phyloP scores from a whole-genome alignment of 2,888 invertebrate genomes.

The Chromoteleia sp. region DNA sequence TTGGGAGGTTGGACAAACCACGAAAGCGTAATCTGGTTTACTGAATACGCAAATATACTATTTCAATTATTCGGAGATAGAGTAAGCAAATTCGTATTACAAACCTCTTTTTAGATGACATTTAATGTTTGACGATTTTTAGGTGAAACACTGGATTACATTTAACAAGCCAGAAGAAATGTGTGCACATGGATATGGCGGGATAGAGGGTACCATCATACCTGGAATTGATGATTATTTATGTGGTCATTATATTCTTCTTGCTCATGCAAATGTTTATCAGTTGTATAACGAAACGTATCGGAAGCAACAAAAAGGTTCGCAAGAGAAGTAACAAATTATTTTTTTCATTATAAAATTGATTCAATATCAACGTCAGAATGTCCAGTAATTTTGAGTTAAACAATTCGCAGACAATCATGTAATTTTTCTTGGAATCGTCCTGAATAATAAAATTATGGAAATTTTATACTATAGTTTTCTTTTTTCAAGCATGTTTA shows the following conservation, averaged over 20 bases:
- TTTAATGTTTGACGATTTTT: not conserved
- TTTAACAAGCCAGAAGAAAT: conserved; percentile 90
- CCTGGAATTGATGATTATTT: conserved; percentile 87
- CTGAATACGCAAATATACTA: conserved; percentile 86
- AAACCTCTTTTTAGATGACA: not conserved
- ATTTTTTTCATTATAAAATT: not conserved
- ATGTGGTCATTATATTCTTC: conserved; percentile 87
- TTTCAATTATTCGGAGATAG: conserved; percentile 84
- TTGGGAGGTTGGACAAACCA: conserved; percentile 90
- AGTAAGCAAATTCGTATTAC: conserved; percentile 18
- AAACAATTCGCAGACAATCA: too few species aligned
- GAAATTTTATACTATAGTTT: too few species aligned
- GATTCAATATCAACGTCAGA: too few species aligned
- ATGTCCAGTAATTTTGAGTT: too few species aligned
- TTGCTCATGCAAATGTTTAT: conserved; percentile 89
- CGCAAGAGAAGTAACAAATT: not conserved
- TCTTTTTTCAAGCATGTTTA: too few species aligned
- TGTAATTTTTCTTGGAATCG: too few species aligned
- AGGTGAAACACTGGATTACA: conserved; percentile 88
- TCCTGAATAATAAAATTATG: too few species aligned
- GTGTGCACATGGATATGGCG: conserved; percentile 86
- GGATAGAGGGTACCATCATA: conserved; percentile 71
- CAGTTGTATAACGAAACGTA: conserved; percentile 87
- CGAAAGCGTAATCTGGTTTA: conserved; percentile 88
- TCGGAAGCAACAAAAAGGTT: conserved; percentile 86